These are phyloP conservation scores for Crematogaster levior DNA, from an alignment of 2,888 invertebrate species.

Conservation along the genomic window DNA sequence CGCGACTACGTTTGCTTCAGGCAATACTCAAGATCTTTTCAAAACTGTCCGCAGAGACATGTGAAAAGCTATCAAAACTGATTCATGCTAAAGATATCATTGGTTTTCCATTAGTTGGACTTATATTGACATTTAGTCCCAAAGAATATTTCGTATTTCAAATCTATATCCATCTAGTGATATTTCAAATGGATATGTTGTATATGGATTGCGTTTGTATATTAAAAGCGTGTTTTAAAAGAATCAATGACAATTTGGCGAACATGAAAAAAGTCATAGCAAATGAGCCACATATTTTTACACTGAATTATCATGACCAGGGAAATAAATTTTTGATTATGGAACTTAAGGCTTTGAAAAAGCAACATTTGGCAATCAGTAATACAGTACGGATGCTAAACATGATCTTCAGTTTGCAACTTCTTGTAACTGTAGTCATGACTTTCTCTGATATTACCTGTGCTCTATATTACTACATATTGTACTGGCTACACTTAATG, in stretches of 20 bases:
- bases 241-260: not conserved
- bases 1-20: too few relatives aligned
- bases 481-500: too few relatives aligned
- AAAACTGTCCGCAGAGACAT: slow-evolving; percentile 62
- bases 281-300: not conserved
- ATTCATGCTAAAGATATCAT: too few relatives aligned
- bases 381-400: not conserved
- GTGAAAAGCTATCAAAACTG: slow-evolving; percentile 57
- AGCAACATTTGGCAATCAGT: not conserved
- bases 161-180: too few relatives aligned
- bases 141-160: too few relatives aligned
- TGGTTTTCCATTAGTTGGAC: not conserved
- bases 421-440: not conserved
- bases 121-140: too few relatives aligned
- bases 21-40: slow-evolving; percentile 61
- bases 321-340: not conserved
- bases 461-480: too few relatives aligned
- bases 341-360: not conserved
- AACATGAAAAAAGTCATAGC: not conserved
- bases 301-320: not conserved
- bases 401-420: not conserved
- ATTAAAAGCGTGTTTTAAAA: slow-evolving; percentile 9
- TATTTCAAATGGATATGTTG: not conserved
- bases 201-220: slow-evolving; percentile 12
- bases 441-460: not conserved